A percentile compares a stretch with the other conserved stretches of the same genome.
phyloP scores from a whole-genome alignment of 2,888 invertebrate species.

The Epirrhoe tristata region DNA sequence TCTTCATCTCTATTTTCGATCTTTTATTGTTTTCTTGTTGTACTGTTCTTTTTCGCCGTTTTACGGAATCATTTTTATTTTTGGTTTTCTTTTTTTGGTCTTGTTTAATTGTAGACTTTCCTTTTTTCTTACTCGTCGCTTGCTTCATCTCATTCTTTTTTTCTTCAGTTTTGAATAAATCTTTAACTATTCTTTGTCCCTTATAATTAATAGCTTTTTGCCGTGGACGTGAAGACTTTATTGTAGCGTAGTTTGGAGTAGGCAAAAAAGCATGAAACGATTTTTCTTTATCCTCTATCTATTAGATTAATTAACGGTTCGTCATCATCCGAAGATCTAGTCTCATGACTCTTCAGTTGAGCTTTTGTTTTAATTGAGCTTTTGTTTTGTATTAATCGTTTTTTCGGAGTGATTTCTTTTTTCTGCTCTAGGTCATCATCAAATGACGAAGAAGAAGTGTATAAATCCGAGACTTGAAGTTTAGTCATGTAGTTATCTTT shows the following conservation, averaged over 20 bases:
- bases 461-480: too few species aligned
- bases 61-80: not conserved
- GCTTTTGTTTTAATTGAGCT: not conserved
- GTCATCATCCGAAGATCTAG: too few species aligned
- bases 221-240: slow-evolving; percentile 33
- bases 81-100: slow-evolving; percentile 17
- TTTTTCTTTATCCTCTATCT: slow-evolving; percentile 41
- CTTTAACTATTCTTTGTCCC: slow-evolving; percentile 34
- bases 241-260: slow-evolving; percentile 45
- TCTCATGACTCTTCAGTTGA: too few species aligned
- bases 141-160: not conserved
- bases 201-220: slow-evolving; percentile 9
- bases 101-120: slow-evolving; percentile 4
- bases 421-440: slow-evolving; percentile 27
- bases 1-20: too few species aligned
- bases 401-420: too few species aligned
- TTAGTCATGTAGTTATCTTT: too few species aligned
- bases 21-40: too few species aligned
- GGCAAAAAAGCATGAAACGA: slow-evolving; percentile 47
- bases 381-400: not conserved
- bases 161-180: slow-evolving; percentile 37
- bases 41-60: too few species aligned
- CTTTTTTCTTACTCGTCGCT: not conserved
- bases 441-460: slow-evolving; percentile 13
- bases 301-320: slow-evolving; percentile 12